These are phyloP conservation scores for Chlorodrepanis virens DNA, from an alignment of 2,113 vertebrate species.

Conservation along the genomic window DNA sequence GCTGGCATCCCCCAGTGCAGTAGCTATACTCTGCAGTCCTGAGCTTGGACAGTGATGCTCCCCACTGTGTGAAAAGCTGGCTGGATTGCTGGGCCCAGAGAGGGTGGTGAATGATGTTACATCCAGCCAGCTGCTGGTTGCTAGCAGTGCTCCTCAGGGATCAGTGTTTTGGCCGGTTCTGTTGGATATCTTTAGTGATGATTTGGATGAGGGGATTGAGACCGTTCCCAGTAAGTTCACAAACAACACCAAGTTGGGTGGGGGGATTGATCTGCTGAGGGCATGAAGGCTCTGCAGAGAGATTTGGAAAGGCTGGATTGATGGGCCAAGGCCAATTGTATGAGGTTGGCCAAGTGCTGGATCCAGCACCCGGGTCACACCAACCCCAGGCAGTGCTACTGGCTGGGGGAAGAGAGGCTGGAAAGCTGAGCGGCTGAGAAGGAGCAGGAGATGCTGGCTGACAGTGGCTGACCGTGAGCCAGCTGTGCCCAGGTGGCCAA, in stretches of 20 bases:
- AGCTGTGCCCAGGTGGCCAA: neutral
- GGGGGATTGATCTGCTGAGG: neutral
- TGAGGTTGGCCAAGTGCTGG: neutral
- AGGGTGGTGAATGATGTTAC: neutral
- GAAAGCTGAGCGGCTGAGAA: neutral
- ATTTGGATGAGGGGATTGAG: neutral
- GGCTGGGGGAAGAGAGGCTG: neutral
- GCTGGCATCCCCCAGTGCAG: neutral
- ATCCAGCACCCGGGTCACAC: neutral
- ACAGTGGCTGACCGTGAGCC: neutral
- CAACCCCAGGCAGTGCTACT: neutral
- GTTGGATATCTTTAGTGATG: neutral
- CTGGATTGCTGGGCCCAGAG: neutral
- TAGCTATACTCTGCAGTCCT: neutral
- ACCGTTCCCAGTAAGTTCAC: neutral
- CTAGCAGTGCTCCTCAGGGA: neutral
- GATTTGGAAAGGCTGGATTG: accelerated
- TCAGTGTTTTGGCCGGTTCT: neutral
- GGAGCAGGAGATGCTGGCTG: neutral
- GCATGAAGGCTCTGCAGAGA: neutral
- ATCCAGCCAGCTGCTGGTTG: neutral
- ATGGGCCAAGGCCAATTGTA: neutral
- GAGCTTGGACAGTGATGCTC: neutral
- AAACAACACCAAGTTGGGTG: neutral
- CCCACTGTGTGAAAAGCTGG: neutral